A percentile compares a stretch with the other conserved stretches of the same genome.
Conservation (phyloP, 1,140 invertebrate species). For the Trichonephila clavipes region DNA sequence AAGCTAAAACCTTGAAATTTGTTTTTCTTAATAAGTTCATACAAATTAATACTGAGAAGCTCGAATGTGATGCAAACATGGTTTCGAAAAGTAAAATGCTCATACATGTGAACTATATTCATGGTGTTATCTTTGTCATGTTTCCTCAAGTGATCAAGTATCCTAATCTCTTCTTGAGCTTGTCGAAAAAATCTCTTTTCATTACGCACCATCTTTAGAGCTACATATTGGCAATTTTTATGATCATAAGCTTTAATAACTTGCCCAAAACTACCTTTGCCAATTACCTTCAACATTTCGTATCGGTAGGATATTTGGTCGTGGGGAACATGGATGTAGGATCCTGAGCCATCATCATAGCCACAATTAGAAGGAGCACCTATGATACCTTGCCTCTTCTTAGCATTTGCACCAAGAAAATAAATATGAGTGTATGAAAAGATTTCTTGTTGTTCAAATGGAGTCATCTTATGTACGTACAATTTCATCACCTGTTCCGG, state of each 20-base stretch:
- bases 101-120: slow-evolving; percentile 99
- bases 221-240: slow-evolving; percentile 95
- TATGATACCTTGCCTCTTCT: slow-evolving; percentile 94
- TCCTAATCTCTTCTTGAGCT: slow-evolving; percentile 99
- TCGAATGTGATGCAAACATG: slow-evolving; percentile 99
- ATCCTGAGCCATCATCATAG: slow-evolving; percentile 98
- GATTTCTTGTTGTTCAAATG: slow-evolving; percentile 97
- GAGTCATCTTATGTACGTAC: slow-evolving; percentile 95
- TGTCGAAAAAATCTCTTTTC: slow-evolving; percentile 99
- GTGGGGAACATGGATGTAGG: slow-evolving; percentile 97
- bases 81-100: slow-evolving; percentile 98
- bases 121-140: slow-evolving; percentile 99
- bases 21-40: slow-evolving; percentile 99
- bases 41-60: slow-evolving; percentile 98
- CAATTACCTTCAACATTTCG: slow-evolving; percentile 98
- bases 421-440: slow-evolving; percentile 95
- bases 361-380: slow-evolving; percentile 93
- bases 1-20: slow-evolving; percentile 99
- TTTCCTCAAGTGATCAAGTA: slow-evolving; percentile 96
- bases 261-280: slow-evolving; percentile 99
- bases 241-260: slow-evolving; percentile 99
- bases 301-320: slow-evolving; percentile 99
- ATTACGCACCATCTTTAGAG: slow-evolving; percentile 98
- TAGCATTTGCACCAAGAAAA: slow-evolving; percentile 97
- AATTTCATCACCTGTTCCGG: slow-evolving; percentile 95